Base-by-base conservation (phyloP, 2,888 invertebrate genomes). In the Hedychridium roseum region DNA sequence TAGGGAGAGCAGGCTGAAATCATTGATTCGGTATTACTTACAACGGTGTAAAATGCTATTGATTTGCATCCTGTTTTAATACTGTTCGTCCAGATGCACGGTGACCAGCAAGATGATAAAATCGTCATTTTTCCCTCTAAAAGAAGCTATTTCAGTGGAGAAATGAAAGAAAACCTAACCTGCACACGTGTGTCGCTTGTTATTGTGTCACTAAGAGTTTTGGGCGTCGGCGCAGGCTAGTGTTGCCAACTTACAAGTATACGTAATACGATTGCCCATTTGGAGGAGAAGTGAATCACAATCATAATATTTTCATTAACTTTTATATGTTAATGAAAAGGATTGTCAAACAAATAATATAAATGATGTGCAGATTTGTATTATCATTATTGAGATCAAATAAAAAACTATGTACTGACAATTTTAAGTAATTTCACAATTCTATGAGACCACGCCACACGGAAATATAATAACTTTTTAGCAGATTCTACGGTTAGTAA, bases 71-170 rank as follows among this genome's bases (percentile, higher is more conserved):
- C 93, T 20, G 85, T 83, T 75, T 88, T 89, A 2, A 92, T 84
- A 67, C 86, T 86, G 48, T 90, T 87, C 30, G 90, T 88, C 90
- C 92, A 94, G 68, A 94, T 88, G 68, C 89, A 90, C 48, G 94
- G 94, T 3, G 92, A 90, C 93, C 94, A 94, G 76, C 91, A 94
- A 0, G 92, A 88, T 66, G 87, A 82, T 43, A 93, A 69, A 9
- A 89, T 75, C 14, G 86, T 86, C 91, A 92, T 92, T 71, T 77
- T 85, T 42, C n/a, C n/a, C 40, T 2, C 48, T 51, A 15, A 27
- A 50, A 44, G 15, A 28, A 53, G 23, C 3, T 21, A 31, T 26
- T 43, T 23, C 18, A 23, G 23, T 21, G 18, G 20, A 14, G 21
- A 20, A 38, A 23, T 11, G 11, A 21, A 6, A 9, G 30, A 50